phyloP scores from a whole-genome alignment of 1,140 invertebrate genomes.

The Epicauta chinensis region DNA sequence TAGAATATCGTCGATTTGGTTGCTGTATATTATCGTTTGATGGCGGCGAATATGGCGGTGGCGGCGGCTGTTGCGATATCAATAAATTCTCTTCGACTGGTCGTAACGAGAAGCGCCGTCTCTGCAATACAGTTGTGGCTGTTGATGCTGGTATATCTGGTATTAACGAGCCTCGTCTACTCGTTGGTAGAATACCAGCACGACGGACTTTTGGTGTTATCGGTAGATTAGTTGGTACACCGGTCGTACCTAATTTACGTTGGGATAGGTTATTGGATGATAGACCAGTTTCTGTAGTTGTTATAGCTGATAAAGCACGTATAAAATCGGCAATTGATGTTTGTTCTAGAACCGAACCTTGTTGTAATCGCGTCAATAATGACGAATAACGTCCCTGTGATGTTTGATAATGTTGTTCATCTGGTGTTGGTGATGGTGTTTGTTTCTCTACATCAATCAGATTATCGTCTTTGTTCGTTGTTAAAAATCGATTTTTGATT shows the following conservation, averaged over 20 bases:
- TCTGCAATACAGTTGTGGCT: constrained; percentile 15
- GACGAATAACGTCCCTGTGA: constrained; percentile 43
- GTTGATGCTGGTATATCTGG: background rate
- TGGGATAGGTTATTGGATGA: constrained; percentile 36
- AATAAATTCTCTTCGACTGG: constrained; percentile 38
- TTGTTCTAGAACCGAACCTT: constrained; percentile 62
- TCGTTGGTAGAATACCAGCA: constrained; percentile 15
- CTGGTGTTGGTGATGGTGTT: constrained; percentile 3
- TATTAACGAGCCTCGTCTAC: constrained; percentile 19
- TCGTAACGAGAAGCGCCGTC: constrained; percentile 45
- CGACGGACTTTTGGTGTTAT: constrained; percentile 34
- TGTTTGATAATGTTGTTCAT: constrained; percentile 20
- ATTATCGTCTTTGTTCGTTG: constrained; percentile 19
- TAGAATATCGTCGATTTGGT: too few relatives aligned
- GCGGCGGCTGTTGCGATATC: background rate
- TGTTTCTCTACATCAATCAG: constrained; percentile 34
- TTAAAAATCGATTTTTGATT: constrained; percentile 26
- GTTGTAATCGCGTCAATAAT: constrained; percentile 47
- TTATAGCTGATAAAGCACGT: constrained; percentile 54
- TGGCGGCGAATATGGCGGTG: constrained; percentile 5
- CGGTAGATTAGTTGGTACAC: constrained; percentile 39
- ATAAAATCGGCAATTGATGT: constrained; percentile 70
- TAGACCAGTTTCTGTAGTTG: constrained; percentile 26
- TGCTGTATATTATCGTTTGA: background rate
- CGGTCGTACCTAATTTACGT: constrained; percentile 52